Conservation (phyloP, 2,888 invertebrate genomes). For the Protophormia terraenovae region DNA sequence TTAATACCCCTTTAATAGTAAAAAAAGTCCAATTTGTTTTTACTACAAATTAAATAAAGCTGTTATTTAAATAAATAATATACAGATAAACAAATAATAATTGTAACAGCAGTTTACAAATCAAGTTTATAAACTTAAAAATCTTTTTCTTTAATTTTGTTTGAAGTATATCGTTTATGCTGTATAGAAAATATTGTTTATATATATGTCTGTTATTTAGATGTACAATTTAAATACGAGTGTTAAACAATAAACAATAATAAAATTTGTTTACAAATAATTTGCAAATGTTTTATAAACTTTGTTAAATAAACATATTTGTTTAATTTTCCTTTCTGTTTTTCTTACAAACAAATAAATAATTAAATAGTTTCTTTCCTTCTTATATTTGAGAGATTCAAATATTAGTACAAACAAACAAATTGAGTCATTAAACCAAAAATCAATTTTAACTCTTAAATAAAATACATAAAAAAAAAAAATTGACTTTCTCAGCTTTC, state of each 20-base stretch:
- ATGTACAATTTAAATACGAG: background rate
- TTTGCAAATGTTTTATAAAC: slow-evolving; percentile 20
- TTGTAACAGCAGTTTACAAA: background rate
- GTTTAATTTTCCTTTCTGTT: background rate
- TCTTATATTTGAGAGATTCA: too few relatives aligned
- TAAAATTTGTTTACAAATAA: slow-evolving; percentile 20
- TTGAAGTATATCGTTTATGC: background rate
- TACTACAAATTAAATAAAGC: background rate
- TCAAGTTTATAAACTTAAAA: too few relatives aligned
- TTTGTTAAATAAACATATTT: slow-evolving; percentile 22
- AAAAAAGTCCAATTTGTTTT: background rate
- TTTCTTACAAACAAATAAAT: slow-evolving; percentile 3
- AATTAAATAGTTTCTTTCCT: background rate
- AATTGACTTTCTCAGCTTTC: too few relatives aligned
- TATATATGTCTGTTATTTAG: background rate
- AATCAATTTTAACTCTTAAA: too few relatives aligned
- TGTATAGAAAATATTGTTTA: background rate
- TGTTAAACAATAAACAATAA: slow-evolving; percentile 4
- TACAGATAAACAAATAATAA: background rate
- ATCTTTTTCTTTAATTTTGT: too few relatives aligned
- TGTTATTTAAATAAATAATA: background rate
- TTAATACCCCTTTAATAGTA: background rate
- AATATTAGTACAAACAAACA: too few relatives aligned
- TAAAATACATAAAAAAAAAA: too few relatives aligned
- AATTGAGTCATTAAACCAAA: too few relatives aligned